Evolutionary conservation across 2,888 invertebrate genomes (phyloP), one percentile per base, ranked within the genome.

Genomic region (Tinea semifulvella): DNA sequence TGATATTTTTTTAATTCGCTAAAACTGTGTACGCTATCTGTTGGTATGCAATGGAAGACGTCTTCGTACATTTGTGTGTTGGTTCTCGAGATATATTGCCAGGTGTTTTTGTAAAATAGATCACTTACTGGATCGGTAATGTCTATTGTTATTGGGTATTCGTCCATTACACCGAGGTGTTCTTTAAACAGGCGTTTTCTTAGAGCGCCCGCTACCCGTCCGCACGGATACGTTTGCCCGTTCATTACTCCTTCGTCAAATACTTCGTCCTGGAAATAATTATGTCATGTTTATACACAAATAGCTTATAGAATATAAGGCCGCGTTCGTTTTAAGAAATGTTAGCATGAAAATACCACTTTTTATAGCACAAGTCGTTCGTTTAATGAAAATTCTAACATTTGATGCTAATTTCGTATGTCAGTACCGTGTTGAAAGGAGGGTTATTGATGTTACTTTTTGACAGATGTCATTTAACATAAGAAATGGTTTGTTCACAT

Each of bases 1-100:
- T 92, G 90, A 67, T 90, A 93, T 36, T 85, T 86, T 60, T 86
- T 89, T 31, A 97, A 76, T 53, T 89, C 87, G 0, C 85, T 83
- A 68, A 96, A 96, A 2, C 87, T 87, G 53, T 88, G 87, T 0
- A 95, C 79, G 1, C 66, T 77, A 71, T 98, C 91, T 0, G 91
- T 90, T 4, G 98, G 98, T 56, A 97, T 86, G 51, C 94, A 92
- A 57, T 90, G 90, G 76, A 98, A 98, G 1, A 97, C 92, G 51
- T 93, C 88, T 61, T 98, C 97, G 69, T 90, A 98, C 40, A 96
- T 86, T 50, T 89, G 86, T 0, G 98, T 96, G 64, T 99, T 99
- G 26, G 77, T 75, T 38, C 77, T 84, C 0, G 98, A 95, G 4
- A 86, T 90, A 40, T 85, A 83, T 52, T 90, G 83, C 97, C 98